Evolutionary conservation across 2,797 vertebrate species (phyloP).

Genomic region (Megaceryle alcyon): DNA sequence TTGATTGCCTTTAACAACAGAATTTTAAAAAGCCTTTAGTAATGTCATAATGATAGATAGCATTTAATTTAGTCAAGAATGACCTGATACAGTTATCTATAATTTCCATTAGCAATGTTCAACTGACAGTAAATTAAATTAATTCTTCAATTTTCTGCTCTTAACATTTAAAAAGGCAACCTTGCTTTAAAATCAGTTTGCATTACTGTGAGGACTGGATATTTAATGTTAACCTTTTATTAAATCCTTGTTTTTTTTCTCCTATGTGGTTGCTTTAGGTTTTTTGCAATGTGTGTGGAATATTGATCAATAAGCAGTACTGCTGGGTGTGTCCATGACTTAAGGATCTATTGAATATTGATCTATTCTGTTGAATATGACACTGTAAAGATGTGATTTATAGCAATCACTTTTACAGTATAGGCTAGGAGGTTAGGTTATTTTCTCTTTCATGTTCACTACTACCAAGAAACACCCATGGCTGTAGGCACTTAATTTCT

Average conservation of each 20-base stretch:
- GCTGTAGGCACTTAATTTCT: not conserved
- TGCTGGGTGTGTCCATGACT: not conserved
- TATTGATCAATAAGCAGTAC: not conserved
- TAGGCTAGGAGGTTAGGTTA: not conserved
- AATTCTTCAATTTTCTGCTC: conserved; percentile 48
- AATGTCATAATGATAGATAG: conserved; percentile 60
- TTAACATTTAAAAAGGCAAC: conserved; percentile 54
- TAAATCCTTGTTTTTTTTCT: not conserved
- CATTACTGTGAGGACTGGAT: conserved; percentile 12
- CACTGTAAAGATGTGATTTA: not conserved
- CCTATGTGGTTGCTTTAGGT: not conserved
- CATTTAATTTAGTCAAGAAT: conserved; percentile 52
- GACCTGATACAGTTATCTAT: conserved; percentile 10
- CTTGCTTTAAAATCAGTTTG: conserved; percentile 49
- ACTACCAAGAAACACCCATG: not conserved
- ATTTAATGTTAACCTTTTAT: conserved; percentile 26
- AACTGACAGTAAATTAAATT: conserved; percentile 60
- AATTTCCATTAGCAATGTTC: conserved; percentile 45
- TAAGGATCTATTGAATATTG: not conserved
- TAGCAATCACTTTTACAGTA: not conserved
- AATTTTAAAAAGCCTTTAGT: conserved; percentile 43
- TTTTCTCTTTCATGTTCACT: not conserved
- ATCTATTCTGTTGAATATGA: not conserved
- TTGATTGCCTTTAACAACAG: conserved; percentile 42
- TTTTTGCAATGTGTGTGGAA: not conserved